Evolutionary conservation across 2,113 vertebrate genomes (phyloP), one percentile per base, ranked within the genome.

Genomic region (Shinisaurus crocodilurus): DNA sequence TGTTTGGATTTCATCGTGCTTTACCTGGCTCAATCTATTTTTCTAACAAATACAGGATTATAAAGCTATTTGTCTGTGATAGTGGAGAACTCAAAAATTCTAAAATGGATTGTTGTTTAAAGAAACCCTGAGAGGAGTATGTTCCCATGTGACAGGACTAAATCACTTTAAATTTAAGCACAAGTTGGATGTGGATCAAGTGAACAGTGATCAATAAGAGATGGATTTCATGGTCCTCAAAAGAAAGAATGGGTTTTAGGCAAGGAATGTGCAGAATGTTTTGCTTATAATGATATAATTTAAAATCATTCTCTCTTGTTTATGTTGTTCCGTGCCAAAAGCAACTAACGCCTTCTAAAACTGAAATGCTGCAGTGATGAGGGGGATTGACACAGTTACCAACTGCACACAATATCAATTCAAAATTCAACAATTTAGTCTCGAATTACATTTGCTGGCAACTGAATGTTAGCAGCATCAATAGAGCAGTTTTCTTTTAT

Each of bases 291-390:
- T 85, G 89, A 3, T 54, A 5, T 23, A 45, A 70, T 29, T 74
- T 34, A 27, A 75, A 82, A 67, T 1, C 79, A n/a, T 1, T 91
- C 37, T 3, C 1, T 27, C 45, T 15, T 67, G 54, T n/a, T 86
- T 67, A 65, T 89, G 82, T 67, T 90, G n/a, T 29, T 43, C 32
- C 92, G 6, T 91, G 32, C 69, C 77, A 87, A 82, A 89, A 91
- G 82, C 79, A 1, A 85, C 34, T 40, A 37, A 48, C 88, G 75
- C 89, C n/a, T 87, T 54, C 48, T 89, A 85, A 91, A 91, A 0
- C 32, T 82, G 54, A 90, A 69, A 60, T 69, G 45, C 6, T 75
- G 50, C 43, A 77, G n/a, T 23, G 76, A 20, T 34, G 76, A 43
- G 1, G 91, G 82, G 34, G 6, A 87, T 50, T 54, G 0, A 3